Conservation (phyloP, 2,113 vertebrate species). For the Heptranchias perlo region DNA sequence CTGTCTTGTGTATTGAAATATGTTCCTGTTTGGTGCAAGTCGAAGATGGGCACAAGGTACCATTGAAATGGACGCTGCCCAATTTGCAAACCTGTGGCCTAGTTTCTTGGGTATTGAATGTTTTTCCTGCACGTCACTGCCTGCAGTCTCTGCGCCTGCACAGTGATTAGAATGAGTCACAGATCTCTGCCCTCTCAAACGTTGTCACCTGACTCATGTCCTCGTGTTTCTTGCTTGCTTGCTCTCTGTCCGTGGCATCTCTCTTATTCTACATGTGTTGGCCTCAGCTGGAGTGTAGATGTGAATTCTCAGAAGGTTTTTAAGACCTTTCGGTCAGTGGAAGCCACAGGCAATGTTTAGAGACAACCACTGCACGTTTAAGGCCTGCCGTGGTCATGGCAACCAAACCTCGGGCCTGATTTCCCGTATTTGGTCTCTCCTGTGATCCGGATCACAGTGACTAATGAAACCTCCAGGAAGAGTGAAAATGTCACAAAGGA, state of each 20-base stretch:
- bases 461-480: too few relatives aligned
- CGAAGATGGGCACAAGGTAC: too few relatives aligned
- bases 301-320: too few relatives aligned
- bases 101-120: conserved; percentile 8
- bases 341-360: too few relatives aligned
- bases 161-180: background rate
- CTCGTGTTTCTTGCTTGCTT: background rate
- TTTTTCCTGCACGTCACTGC: background rate
- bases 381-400: too few relatives aligned
- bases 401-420: too few relatives aligned
- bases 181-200: background rate
- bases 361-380: too few relatives aligned
- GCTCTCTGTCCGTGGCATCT: background rate
- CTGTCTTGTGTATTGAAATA: background rate
- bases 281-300: too few relatives aligned
- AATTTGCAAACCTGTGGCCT: background rate
- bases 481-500: background rate
- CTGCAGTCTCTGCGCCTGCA: background rate
- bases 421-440: too few relatives aligned
- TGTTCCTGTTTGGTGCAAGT: background rate
- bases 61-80: background rate
- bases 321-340: too few relatives aligned
- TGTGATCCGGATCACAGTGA: too few relatives aligned
- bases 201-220: background rate
- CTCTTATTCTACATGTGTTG: background rate